Percentiles rank a stretch among this genome's conserved stretches.
These are phyloP conservation scores for Drosophila punjabiensis DNA, from an alignment of 1,140 invertebrate species.

Conservation along the genomic window DNA sequence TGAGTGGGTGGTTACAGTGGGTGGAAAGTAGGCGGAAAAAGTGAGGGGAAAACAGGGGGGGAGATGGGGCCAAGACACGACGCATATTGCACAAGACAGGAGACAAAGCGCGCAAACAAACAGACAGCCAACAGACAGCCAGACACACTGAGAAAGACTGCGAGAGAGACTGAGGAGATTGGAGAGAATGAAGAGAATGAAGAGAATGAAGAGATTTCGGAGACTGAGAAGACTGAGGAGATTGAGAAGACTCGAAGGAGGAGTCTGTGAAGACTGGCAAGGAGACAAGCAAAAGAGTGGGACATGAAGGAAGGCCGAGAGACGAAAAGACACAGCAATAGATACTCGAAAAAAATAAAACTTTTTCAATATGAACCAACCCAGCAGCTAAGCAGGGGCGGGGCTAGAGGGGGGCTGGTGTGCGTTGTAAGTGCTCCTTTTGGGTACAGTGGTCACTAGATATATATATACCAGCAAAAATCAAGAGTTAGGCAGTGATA, in stretches of 20 bases:
- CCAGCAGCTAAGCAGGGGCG: slow-evolving; percentile 19
- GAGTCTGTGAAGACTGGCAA: slow-evolving; percentile 5
- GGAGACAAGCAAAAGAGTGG: neutral
- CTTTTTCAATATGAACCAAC: slow-evolving; percentile 74
- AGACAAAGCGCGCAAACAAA: slow-evolving; percentile 67
- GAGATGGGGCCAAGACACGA: slow-evolving; percentile 55
- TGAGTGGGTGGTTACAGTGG: neutral
- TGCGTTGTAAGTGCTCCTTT: slow-evolving; percentile 8
- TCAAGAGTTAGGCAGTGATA: neutral
- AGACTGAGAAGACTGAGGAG: neutral
- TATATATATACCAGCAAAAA: neutral
- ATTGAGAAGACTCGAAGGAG: neutral
- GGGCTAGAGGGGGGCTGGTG: slow-evolving; percentile 1
- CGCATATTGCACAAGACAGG: slow-evolving; percentile 72
- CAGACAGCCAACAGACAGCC: slow-evolving; percentile 57
- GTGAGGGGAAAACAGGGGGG: slow-evolving; percentile 8
- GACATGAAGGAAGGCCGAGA: slow-evolving; percentile 1
- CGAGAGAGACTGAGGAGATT: neutral
- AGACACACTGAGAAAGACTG: slow-evolving; percentile 29
- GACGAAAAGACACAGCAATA: slow-evolving; percentile 53
- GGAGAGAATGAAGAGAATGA: neutral
- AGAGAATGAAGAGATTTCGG: neutral
- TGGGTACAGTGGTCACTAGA: slow-evolving; percentile 2
- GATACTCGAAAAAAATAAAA: slow-evolving; percentile 71
- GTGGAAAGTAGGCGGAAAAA: neutral